Conservation (phyloP, 35 echinoderm and acorn worm species). For the Eucidaris tribuloides region DNA sequence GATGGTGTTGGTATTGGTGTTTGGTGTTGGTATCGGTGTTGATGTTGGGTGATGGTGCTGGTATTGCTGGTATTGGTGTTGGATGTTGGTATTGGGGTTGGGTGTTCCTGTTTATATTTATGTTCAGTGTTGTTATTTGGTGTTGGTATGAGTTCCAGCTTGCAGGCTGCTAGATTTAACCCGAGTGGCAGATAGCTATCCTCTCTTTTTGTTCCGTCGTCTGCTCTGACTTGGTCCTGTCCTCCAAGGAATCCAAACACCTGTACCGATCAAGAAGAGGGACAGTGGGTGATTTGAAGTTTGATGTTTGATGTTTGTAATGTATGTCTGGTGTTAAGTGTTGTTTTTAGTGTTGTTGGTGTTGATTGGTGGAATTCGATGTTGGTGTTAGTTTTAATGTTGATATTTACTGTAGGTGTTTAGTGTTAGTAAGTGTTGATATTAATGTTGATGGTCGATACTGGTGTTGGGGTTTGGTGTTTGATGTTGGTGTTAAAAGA, state of each 20-base stretch:
- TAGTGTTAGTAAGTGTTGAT: too few relatives aligned
- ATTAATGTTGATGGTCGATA: too few relatives aligned
- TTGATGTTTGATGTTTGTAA: too few relatives aligned
- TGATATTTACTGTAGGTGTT: too few relatives aligned
- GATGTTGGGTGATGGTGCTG: too few relatives aligned
- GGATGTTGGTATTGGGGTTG: too few relatives aligned
- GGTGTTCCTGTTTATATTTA: too few relatives aligned
- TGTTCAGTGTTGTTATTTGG: too few relatives aligned
- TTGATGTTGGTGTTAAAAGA: not conserved
- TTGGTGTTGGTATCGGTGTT: too few relatives aligned
- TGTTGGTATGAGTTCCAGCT: not conserved
- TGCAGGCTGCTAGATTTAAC: constrained; percentile 34
- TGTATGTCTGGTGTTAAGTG: too few relatives aligned
- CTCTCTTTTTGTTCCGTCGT: constrained; percentile 13
- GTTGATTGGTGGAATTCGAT: not conserved
- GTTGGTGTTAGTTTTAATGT: too few relatives aligned
- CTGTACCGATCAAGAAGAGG: not conserved
- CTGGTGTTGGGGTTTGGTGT: not conserved
- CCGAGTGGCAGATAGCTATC: constrained; percentile 23
- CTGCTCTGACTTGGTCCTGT: not conserved
- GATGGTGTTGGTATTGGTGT: not conserved
- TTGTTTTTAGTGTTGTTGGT: not conserved
- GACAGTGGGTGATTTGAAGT: not conserved
- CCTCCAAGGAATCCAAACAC: constrained; percentile 27
- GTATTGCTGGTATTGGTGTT: too few relatives aligned